A percentile compares a stretch with the other conserved stretches of the same genome.
These are phyloP conservation scores for Recurvirostra avosetta DNA, from an alignment of 2,113 vertebrate genomes.

Conservation along the genomic window DNA sequence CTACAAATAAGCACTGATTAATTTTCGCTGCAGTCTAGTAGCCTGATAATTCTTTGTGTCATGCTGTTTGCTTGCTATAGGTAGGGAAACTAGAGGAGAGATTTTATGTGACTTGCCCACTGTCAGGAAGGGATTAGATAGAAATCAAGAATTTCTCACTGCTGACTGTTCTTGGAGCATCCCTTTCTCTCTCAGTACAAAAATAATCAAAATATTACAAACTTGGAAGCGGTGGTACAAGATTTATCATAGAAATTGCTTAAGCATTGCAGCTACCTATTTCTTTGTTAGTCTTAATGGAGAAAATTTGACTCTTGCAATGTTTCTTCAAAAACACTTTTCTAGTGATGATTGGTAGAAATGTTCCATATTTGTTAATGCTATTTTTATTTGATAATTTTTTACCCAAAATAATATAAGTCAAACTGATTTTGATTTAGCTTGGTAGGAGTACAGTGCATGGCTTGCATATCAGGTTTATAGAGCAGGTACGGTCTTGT, in stretches of 20 bases:
- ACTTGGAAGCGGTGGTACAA: neutral
- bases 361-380: neutral
- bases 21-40: neutral
- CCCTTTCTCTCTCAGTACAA: neutral
- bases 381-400: neutral
- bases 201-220: neutral
- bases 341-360: neutral
- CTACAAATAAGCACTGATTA: neutral
- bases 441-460: neutral
- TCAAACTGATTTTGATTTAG: neutral
- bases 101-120: neutral
- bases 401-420: neutral
- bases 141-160: neutral
- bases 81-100: neutral
- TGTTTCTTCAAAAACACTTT: neutral
- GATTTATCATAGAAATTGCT: neutral
- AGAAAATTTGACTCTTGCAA: neutral
- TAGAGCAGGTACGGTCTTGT: neutral
- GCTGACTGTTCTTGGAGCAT: neutral
- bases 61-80: neutral
- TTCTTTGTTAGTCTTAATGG: neutral
- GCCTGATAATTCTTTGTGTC: neutral
- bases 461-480: neutral
- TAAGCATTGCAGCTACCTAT: neutral
- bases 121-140: neutral